phyloP scores from a whole-genome alignment of 2,797 vertebrate genomes.

The Leontopithecus rosalia region DNA sequence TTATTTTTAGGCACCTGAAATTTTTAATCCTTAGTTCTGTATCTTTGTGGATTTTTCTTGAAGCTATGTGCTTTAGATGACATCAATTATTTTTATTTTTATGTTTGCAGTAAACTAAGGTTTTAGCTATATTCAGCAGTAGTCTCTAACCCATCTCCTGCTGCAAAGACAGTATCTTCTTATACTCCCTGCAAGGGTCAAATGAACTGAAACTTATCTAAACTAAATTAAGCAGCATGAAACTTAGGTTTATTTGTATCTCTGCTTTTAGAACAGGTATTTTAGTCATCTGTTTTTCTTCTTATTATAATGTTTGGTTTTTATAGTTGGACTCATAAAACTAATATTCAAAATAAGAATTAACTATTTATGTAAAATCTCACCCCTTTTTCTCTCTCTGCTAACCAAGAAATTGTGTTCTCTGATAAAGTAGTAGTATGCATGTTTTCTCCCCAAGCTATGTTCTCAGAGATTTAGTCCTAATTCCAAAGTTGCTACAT shows the following conservation, averaged over 20 bases:
- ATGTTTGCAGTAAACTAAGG: not conserved
- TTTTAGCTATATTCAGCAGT: not conserved
- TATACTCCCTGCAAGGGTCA: not conserved
- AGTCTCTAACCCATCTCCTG: not conserved
- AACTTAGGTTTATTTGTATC: not conserved
- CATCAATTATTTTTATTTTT: constrained; percentile 27
- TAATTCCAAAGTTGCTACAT: not conserved
- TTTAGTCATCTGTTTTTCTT: not conserved
- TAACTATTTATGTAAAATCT: not conserved
- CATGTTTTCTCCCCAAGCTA: not conserved
- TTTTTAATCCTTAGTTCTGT: not conserved
- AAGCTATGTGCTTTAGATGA: constrained; percentile 3
- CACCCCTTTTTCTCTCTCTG: not conserved
- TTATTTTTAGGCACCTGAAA: not conserved
- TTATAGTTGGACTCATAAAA: not conserved
- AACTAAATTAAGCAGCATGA: not conserved
- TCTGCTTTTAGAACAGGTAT: not conserved
- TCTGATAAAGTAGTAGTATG: not conserved
- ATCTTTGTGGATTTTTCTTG: constrained; percentile 29
- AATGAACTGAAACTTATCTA: not conserved
- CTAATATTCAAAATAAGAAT: not conserved
- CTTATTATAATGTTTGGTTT: not conserved
- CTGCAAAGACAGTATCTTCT: not conserved
- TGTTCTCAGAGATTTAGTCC: not conserved
- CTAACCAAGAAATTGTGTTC: not conserved